These are phyloP conservation scores for Rhipidura dahli DNA, from an alignment of 2,113 vertebrate species.

Conservation along the genomic window DNA sequence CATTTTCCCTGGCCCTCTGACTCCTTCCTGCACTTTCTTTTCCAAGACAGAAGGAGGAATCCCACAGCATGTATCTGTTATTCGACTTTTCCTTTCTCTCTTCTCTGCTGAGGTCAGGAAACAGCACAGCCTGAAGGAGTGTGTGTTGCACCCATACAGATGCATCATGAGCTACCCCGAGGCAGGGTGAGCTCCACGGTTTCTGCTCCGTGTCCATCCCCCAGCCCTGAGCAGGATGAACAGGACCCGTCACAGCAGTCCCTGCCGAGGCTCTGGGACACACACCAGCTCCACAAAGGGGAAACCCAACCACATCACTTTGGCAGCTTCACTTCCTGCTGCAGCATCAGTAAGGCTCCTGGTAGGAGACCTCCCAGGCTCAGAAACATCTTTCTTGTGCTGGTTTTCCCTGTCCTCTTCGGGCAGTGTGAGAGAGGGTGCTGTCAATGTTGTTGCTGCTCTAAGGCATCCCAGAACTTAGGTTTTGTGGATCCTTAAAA, in stretches of 20 bases:
- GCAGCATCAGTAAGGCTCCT: not conserved
- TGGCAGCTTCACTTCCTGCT: not conserved
- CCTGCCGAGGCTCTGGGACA: not conserved
- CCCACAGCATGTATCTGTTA: not conserved
- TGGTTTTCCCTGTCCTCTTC: not conserved
- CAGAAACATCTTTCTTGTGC: not conserved
- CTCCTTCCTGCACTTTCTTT: not conserved
- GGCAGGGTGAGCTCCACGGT: rapidly evolving
- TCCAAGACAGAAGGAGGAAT: conserved; percentile 11
- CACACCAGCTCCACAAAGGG: not conserved
- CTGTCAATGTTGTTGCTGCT: not conserved
- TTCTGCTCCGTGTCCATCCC: rapidly evolving
- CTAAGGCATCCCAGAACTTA: not conserved
- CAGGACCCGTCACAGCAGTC: rapidly evolving
- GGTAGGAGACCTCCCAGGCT: not conserved
- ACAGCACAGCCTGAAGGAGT: not conserved
- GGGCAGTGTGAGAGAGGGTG: not conserved
- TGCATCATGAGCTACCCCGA: rapidly evolving
- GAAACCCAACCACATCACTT: not conserved
- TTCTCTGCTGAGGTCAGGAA: not conserved
- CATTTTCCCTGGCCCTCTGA: not conserved
- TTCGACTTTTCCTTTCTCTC: not conserved
- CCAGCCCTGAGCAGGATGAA: rapidly evolving
- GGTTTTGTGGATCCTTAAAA: not conserved
- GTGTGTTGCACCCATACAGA: rapidly evolving